Evolutionary conservation across 2,797 vertebrate genomes (phyloP), one percentile per base, ranked within the genome.

Genomic region (Mormyrus proboscirostris): DNA sequence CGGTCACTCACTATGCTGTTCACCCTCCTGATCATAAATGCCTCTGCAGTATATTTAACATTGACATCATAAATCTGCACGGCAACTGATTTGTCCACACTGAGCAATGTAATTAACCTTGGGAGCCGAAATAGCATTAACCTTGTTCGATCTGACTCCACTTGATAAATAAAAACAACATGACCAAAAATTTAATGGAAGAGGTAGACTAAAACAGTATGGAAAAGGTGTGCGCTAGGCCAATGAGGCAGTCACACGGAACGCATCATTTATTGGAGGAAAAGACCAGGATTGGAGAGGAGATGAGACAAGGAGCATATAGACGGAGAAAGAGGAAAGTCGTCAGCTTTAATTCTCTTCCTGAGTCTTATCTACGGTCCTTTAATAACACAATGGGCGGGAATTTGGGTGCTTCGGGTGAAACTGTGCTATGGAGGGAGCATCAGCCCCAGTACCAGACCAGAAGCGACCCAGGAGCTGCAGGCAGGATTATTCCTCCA

Each of bases 61-160:
- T 8, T 47, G 19, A 47, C 38, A 82, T 82, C 76, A 82, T 82
- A 82, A 47, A 82, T 47, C 76, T 82, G 76, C 38, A 47, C 8
- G 19, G 16, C 14, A 38, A 73, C 29, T 73, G 65, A 38, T 38
- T 38, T 73, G 65, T 73, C 65, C 33, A 82, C 7, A n/a, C 1
- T 7, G 7, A 82, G 76, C 16, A 82, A 82, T 82, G 76, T 47
- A 44, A 82, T 82, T 82, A 82, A 82, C 76, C 76, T 82, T n/a
- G 6, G 76, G 41, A 47, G 41, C 76, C 47, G 76, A n/a, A 41
- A 47, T 47, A 41, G 41, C 6, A 41, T 79, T n/a, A 47, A 82
- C 76, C 41, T 47, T 82, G 41, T 47, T 82, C 2, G 4, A 47
- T 82, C 41, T 2, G 29, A 73, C 65, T 73, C 29, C 65, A 73